Conservation (phyloP, 2,888 invertebrate genomes). For the Serripes groenlandicus region DNA sequence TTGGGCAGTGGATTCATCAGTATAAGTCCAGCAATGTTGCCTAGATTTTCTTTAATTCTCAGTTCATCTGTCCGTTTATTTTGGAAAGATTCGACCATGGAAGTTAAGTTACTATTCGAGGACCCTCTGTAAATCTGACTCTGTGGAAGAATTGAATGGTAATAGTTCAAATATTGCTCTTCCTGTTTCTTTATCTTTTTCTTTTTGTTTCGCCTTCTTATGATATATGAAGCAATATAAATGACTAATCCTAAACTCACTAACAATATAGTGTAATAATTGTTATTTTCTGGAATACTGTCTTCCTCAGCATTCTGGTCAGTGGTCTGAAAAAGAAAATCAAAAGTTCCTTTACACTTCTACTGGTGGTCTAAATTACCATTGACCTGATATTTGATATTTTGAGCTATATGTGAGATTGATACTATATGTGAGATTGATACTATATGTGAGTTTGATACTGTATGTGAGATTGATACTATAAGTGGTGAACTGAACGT, state of each 20-base stretch:
- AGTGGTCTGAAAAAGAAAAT: background rate
- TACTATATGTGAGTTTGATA: no score
- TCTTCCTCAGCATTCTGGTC: background rate
- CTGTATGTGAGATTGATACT: no score
- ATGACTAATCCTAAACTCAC: constrained; percentile 5
- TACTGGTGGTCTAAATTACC: no score
- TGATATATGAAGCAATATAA: background rate
- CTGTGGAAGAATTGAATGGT: constrained; percentile 32
- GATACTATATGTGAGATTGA: no score
- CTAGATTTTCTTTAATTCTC: background rate
- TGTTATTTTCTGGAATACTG: background rate
- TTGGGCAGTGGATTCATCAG: background rate
- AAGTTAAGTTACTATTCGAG: background rate
- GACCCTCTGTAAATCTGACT: constrained; percentile 26
- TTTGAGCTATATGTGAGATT: no score
- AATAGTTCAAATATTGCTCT: constrained; percentile 29
- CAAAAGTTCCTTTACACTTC: no score
- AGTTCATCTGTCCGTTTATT: background rate
- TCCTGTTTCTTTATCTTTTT: background rate
- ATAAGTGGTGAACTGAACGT: no score
- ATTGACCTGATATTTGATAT: no score
- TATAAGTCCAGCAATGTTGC: background rate
- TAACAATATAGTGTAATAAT: constrained; percentile 19
- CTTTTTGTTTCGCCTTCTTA: constrained; percentile 7
- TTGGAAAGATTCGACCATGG: background rate